These are phyloP conservation scores for Thysanoteuthis rhombus DNA, from an alignment of 2,888 invertebrate genomes.

Conservation along the genomic window DNA sequence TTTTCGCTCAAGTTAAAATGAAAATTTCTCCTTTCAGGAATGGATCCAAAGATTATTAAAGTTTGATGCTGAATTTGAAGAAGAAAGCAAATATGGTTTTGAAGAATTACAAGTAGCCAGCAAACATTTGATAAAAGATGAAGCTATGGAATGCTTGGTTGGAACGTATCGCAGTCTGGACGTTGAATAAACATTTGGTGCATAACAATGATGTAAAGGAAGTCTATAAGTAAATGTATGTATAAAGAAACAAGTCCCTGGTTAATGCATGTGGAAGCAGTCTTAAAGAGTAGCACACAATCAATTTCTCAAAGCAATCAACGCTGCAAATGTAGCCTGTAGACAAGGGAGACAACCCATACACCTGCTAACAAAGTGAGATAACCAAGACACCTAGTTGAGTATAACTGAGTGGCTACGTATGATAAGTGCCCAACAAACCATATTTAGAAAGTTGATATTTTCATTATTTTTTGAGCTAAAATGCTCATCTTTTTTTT, in stretches of 20 bases:
- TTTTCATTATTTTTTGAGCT: too few relatives aligned
- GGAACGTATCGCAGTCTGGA: slow-evolving; percentile 54
- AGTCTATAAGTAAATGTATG: background rate
- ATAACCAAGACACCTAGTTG: too few relatives aligned
- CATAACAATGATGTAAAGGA: background rate
- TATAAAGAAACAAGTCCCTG: background rate
- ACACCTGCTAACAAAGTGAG: too few relatives aligned
- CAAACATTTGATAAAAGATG: slow-evolving; percentile 40
- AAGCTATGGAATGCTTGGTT: slow-evolving; percentile 50
- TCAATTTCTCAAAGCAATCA: background rate
- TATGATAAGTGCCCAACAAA: background rate
- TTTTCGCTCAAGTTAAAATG: too few relatives aligned
- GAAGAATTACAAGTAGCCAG: slow-evolving; percentile 38
- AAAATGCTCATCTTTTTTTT: too few relatives aligned
- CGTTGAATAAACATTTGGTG: slow-evolving; percentile 29
- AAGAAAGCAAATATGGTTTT: slow-evolving; percentile 50
- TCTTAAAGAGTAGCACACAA: background rate
- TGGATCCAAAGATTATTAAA: slow-evolving; percentile 48
- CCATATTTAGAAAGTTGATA: too few relatives aligned
- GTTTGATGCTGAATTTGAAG: slow-evolving; percentile 51
- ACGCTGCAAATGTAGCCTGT: background rate
- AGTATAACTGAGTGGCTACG: too few relatives aligned
- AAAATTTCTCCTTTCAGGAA: slow-evolving; percentile 41
- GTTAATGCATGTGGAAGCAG: background rate
- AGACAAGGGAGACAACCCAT: background rate